phyloP scores from a whole-genome alignment of 2,797 vertebrate genomes.

The Malurus leucopterus region DNA sequence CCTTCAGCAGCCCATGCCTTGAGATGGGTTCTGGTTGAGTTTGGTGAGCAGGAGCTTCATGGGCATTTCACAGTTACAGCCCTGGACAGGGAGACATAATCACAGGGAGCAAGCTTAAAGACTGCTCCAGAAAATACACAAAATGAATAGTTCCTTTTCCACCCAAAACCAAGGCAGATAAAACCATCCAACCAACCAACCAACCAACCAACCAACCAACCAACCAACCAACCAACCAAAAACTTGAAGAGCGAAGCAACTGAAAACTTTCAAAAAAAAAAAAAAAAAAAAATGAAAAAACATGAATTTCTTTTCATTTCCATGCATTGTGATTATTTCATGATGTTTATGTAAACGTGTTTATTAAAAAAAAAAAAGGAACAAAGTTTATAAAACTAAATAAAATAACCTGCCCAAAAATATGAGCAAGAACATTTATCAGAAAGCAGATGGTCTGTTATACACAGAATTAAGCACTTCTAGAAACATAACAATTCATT shows the following conservation, averaged over 20 bases:
- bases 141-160: neutral
- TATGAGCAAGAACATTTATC: conserved; percentile 65
- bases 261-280: neutral
- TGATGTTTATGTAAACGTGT: conserved; percentile 54
- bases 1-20: neutral
- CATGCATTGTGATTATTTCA: conserved; percentile 8
- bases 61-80: neutral
- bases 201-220: neutral
- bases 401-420: conserved; percentile 63
- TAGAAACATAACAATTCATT: conserved; percentile 72
- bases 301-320: neutral
- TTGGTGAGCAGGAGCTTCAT: neutral
- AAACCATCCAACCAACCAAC: neutral
- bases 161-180: neutral
- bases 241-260: neutral
- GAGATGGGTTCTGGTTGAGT: neutral
- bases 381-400: neutral
- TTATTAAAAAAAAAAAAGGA: neutral
- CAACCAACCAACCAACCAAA: neutral
- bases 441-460: conserved; percentile 71
- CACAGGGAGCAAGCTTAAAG: neutral
- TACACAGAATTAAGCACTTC: conserved; percentile 67
- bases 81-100: neutral
- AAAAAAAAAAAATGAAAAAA: neutral
- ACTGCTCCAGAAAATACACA: neutral